Percentiles rank a stretch among this genome's conserved stretches.
These are phyloP conservation scores for Fringilla coelebs DNA, from an alignment of 2,797 vertebrate genomes.

Conservation along the genomic window DNA sequence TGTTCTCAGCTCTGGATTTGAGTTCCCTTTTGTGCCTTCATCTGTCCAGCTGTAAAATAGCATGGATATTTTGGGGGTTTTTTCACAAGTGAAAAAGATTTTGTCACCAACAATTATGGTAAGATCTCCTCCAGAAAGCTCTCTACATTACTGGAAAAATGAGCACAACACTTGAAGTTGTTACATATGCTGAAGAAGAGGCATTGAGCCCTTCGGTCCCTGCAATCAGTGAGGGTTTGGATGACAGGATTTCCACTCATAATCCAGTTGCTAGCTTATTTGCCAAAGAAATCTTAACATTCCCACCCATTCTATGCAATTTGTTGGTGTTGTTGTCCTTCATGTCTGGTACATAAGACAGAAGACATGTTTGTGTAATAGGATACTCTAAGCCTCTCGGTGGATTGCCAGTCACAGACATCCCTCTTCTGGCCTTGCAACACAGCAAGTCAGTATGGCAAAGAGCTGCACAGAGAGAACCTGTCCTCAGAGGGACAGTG, in stretches of 20 bases:
- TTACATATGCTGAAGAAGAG: background rate
- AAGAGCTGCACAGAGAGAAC: background rate
- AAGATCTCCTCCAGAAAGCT: background rate
- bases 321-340: background rate
- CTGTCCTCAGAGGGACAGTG: background rate
- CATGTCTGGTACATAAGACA: too few species aligned
- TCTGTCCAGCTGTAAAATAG: background rate
- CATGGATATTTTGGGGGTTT: fast-evolving
- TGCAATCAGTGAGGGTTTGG: background rate
- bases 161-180: background rate
- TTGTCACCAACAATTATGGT: background rate
- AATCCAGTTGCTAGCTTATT: background rate
- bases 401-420: background rate
- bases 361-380: background rate
- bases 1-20: background rate
- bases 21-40: background rate
- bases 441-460: background rate
- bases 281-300: background rate
- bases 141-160: background rate
- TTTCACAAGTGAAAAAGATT: background rate
- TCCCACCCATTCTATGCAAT: background rate
- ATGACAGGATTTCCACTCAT: background rate
- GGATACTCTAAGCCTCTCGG: background rate
- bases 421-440: background rate
- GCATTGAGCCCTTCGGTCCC: background rate